These are phyloP conservation scores for Pempheris klunzingeri DNA, from an alignment of 2,797 vertebrate species.

Conservation along the genomic window DNA sequence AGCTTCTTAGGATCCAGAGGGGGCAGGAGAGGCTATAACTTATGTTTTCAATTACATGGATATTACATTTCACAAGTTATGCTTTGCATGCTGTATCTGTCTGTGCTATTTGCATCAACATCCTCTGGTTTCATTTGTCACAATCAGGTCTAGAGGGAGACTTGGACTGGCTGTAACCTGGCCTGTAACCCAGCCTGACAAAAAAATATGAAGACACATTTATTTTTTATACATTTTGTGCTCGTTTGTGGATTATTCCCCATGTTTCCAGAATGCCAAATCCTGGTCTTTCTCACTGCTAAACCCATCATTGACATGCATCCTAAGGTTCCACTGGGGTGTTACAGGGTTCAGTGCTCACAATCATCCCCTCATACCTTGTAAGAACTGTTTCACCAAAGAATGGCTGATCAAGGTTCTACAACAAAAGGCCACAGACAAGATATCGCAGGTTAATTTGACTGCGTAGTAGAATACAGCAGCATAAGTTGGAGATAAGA, in stretches of 20 bases:
- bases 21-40: conserved; percentile 67
- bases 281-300: background rate
- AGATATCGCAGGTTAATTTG: background rate
- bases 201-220: conserved; percentile 7
- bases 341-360: background rate
- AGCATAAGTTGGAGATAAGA: conserved; percentile 8
- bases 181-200: conserved; percentile 11
- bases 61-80: conserved; percentile 71
- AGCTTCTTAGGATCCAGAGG: conserved; percentile 60
- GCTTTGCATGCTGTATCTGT: conserved; percentile 54
- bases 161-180: conserved; percentile 10
- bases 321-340: background rate
- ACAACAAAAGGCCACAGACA: background rate
- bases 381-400: background rate
- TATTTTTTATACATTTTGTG: background rate
- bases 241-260: background rate
- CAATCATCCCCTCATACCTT: background rate
- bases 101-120: conserved; percentile 61
- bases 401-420: background rate
- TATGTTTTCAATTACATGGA: conserved; percentile 78
- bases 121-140: conserved; percentile 60
- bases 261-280: background rate
- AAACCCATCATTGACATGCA: background rate
- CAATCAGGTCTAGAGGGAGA: conserved; percentile 44
- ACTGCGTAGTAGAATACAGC: background rate